These are phyloP conservation scores for Lagorchestes hirsutus DNA, from an alignment of 2,797 vertebrate species.

Conservation along the genomic window DNA sequence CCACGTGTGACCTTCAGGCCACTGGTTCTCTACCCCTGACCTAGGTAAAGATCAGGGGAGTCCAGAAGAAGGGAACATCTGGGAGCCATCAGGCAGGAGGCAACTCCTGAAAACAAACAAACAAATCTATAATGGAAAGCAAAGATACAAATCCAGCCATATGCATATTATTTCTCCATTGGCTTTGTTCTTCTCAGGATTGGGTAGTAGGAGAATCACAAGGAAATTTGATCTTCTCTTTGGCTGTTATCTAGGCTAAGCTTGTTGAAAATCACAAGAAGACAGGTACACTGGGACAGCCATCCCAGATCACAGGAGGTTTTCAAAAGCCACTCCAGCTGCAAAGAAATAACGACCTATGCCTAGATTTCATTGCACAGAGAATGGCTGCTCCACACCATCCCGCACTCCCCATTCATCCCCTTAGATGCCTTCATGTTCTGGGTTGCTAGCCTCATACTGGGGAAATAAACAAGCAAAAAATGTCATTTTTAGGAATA, in stretches of 20 bases:
- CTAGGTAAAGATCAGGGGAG: too few species aligned
- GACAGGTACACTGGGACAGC: neutral
- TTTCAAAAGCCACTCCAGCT: neutral
- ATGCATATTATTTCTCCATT: neutral
- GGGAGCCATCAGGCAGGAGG: neutral
- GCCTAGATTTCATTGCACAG: neutral
- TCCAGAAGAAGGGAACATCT: neutral
- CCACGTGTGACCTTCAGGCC: too few species aligned
- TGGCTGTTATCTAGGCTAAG: neutral
- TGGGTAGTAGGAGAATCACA: neutral
- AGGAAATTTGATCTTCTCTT: neutral
- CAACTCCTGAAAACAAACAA: neutral
- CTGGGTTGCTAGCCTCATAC: neutral
- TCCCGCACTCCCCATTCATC: too few species aligned
- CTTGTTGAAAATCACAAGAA: neutral
- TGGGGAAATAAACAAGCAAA: neutral
- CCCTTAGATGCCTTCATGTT: neutral
- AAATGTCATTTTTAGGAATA: neutral
- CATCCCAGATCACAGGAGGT: neutral
- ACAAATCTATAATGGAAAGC: neutral
- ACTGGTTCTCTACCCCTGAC: too few species aligned
- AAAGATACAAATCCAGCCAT: neutral
- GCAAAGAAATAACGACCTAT: neutral
- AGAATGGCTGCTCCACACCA: neutral
- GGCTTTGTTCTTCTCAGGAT: neutral